Percentiles rank a stretch among this genome's conserved stretches.
These are phyloP conservation scores for Oryctes rhinoceros DNA, from an alignment of 1,140 invertebrate genomes.

Conservation along the genomic window DNA sequence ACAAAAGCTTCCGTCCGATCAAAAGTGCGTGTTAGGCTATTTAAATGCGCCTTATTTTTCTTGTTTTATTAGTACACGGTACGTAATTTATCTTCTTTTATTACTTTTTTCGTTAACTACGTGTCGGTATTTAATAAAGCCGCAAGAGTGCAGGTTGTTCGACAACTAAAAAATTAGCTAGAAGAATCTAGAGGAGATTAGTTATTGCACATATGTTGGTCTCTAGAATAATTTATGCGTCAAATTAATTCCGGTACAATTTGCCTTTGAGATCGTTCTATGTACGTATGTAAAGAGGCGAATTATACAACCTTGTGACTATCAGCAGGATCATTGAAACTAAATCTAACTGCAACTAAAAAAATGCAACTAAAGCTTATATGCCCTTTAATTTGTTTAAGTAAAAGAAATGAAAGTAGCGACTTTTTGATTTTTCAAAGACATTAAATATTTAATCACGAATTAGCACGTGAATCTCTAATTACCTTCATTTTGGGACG, in stretches of 20 bases:
- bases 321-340: no score
- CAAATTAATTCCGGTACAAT: not conserved
- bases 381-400: no score
- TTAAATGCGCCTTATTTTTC: constrained; percentile 15
- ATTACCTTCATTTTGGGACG: no score
- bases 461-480: no score
- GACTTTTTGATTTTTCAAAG: no score
- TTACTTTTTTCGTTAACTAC: constrained; percentile 3
- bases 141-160: not conserved
- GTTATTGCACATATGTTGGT: not conserved
- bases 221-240: not conserved
- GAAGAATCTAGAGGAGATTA: not conserved
- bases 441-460: no score
- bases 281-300: no score
- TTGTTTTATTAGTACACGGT: constrained; percentile 22
- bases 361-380: no score
- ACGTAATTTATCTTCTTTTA: constrained; percentile 16
- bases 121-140: constrained; percentile 13
- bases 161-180: constrained; percentile 1
- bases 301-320: no score
- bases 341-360: no score
- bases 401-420: no score
- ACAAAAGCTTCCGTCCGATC: constrained; percentile 8
- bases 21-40: not conserved
- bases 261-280: no score